Conservation (phyloP, 2,797 vertebrate species). For the Myotis findleyi region DNA sequence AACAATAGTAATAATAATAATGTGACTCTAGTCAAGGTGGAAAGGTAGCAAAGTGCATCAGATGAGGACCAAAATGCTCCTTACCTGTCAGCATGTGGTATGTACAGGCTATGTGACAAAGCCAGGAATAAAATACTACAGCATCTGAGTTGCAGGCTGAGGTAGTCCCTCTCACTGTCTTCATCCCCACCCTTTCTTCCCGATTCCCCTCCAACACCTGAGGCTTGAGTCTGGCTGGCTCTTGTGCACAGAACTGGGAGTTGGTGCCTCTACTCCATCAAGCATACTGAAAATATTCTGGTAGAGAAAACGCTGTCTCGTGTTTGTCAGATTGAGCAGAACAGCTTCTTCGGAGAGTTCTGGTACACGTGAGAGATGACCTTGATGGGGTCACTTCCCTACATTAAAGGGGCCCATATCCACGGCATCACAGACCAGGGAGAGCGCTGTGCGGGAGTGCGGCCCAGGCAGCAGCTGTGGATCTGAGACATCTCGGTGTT, state of each 20-base stretch:
- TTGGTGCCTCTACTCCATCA: neutral
- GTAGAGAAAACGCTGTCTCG: neutral
- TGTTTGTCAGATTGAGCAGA: neutral
- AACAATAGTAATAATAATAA: neutral
- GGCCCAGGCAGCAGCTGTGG: neutral
- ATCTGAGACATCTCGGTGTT: neutral
- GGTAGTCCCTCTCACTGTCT: neutral
- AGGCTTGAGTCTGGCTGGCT: neutral
- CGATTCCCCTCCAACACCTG: neutral
- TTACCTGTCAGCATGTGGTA: neutral
- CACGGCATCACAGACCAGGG: fast-evolving
- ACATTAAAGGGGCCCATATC: neutral
- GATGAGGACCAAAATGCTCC: neutral
- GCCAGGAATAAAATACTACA: neutral
- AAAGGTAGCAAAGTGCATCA: neutral
- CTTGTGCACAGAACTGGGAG: neutral
- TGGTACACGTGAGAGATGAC: neutral
- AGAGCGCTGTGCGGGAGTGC: fast-evolving
- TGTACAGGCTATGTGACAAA: neutral
- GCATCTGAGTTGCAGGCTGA: neutral
- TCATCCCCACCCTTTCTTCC: neutral
- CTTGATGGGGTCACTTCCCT: neutral
- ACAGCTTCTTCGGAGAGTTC: neutral
- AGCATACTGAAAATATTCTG: neutral
- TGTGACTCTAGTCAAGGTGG: neutral